Conservation (phyloP, 2,888 invertebrate genomes). For the Chironomus tentans region DNA sequence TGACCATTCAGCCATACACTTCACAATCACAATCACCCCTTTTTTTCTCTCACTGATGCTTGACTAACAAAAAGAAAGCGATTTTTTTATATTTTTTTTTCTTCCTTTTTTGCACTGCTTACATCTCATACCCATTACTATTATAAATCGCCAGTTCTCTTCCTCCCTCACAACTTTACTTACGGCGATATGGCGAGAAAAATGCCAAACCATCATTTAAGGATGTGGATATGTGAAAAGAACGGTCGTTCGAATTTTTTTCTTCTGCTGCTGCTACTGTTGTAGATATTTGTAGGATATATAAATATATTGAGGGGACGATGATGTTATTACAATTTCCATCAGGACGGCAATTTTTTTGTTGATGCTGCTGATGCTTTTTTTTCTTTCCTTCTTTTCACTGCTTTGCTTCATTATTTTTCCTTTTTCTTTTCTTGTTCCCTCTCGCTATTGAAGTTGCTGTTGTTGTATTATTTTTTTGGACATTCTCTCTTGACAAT, state of each 20-base stretch:
- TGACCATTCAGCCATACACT: background rate
- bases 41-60: background rate
- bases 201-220: slow-evolving; percentile 27
- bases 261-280: background rate
- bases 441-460: background rate
- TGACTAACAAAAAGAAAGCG: background rate
- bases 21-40: slow-evolving; percentile 3
- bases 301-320: slow-evolving; percentile 3
- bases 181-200: background rate
- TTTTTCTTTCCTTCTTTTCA: no score
- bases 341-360: slow-evolving; percentile 17
- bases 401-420: slow-evolving; percentile 13
- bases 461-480: background rate
- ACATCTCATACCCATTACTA: background rate
- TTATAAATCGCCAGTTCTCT: background rate
- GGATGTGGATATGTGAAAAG: slow-evolving; percentile 24
- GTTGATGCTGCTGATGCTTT: background rate
- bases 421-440: slow-evolving; percentile 6
- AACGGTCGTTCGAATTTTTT: background rate
- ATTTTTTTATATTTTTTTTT: background rate
- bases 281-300: background rate
- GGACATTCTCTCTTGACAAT: slow-evolving; percentile 5
- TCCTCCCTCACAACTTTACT: background rate
- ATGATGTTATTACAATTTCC: slow-evolving; percentile 25
- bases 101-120: no score